Evolutionary conservation across 2,888 invertebrate genomes (phyloP), one percentile per base, ranked within the genome.

Genomic region (Napeogenes inachia): DNA sequence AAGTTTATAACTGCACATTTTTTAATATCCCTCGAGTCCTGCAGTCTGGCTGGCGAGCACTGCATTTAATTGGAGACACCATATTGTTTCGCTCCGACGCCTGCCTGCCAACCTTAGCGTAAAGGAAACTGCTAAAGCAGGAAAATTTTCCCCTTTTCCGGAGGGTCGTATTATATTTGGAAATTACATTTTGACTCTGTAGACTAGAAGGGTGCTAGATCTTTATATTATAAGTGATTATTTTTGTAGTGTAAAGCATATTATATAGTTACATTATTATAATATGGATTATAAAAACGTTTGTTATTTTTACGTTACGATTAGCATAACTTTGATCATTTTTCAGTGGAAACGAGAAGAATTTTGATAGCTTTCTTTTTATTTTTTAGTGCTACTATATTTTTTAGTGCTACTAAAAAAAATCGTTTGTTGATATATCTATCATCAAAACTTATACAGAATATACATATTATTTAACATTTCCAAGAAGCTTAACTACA

Each of bases 81-180:
- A 59, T 57, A 61, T 60, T 63, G 61, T 66, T 66, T 57, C 57
- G 62, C 66, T 50, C 61, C 59, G 63, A 53, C 61, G 66, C 56
- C 56, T 50, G 45, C 61, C 57, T 50, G 57, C 61, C 61, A 61
- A 59, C 64, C 57, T 57, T 38, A 50, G 50, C 50, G 55, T 60
- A 58, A 66, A 66, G 64, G 64, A 66, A 66, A 66, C 61, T 66
- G 63, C 66, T 60, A 61, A 57, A 57, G n/a, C 59, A 54, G 54
- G 61, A 57, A 63, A 66, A 63, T 59, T 54, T 63, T 50, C 21
- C 59, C 62, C 57, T 57, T 59, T 63, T 57, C 50, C 32, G 47
- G 63, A 59, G 61, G 61, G 59, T 57, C 53, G 54, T 54, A 54
- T 66, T 57, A 61, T 61, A 66, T 63, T 66, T 64, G 66, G 50